Evolutionary conservation across 2,113 vertebrate species (phyloP).

Genomic region (Caranx ignobilis): DNA sequence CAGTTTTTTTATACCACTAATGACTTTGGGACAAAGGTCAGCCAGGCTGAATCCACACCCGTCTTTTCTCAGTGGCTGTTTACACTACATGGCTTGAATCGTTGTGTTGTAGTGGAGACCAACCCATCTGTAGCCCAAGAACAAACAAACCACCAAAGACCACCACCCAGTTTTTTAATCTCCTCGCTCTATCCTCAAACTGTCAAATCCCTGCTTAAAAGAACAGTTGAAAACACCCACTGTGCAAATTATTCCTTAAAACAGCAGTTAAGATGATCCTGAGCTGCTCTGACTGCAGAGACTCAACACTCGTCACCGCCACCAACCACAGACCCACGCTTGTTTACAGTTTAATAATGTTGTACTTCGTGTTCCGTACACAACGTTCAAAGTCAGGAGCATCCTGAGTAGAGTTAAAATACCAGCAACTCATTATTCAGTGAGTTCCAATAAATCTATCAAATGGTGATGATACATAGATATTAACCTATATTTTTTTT

Average conservation of each 20-base stretch:
- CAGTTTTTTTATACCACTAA: slow-evolving; percentile 51
- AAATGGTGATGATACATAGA: not conserved
- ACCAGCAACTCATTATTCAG: not conserved
- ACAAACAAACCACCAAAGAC: slow-evolving; percentile 41
- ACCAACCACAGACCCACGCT: not conserved
- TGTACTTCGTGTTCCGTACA: not conserved
- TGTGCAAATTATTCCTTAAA: slow-evolving; percentile 21
- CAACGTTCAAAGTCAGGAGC: not conserved
- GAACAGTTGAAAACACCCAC: slow-evolving; percentile 21
- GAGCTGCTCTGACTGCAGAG: slow-evolving; percentile 8
- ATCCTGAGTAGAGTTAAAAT: not conserved
- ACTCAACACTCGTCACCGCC: not conserved
- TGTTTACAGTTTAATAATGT: not conserved
- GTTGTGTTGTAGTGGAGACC: slow-evolving; percentile 11
- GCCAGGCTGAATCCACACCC: slow-evolving; percentile 60
- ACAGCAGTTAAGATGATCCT: slow-evolving; percentile 5
- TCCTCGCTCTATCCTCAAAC: slow-evolving; percentile 21
- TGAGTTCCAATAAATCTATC: not conserved
- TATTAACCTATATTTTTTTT: not conserved
- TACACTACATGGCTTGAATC: slow-evolving; percentile 39
- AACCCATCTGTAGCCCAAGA: slow-evolving; percentile 29
- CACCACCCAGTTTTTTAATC: slow-evolving; percentile 9
- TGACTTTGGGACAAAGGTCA: slow-evolving; percentile 75
- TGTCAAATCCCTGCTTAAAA: slow-evolving; percentile 34
- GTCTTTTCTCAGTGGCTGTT: slow-evolving; percentile 42